phyloP scores from a whole-genome alignment of 2,888 invertebrate genomes.

The Biston betularia region DNA sequence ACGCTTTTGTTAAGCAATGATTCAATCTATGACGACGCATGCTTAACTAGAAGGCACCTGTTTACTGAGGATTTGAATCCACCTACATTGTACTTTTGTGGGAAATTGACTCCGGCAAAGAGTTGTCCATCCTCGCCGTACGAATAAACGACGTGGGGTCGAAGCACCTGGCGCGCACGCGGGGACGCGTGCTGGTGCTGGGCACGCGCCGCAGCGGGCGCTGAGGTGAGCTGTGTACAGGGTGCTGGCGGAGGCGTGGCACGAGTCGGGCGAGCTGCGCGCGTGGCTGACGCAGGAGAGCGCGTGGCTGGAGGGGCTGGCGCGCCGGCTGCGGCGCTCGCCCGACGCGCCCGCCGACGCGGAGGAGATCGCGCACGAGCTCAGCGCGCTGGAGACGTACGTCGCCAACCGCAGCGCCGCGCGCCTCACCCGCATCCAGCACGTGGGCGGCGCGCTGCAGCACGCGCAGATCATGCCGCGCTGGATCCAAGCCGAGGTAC shows the following conservation, averaged over 20 bases:
- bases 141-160: too few relatives aligned
- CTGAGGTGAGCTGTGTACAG: slow-evolving; percentile 55
- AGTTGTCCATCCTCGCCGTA: too few relatives aligned
- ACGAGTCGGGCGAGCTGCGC: slow-evolving; percentile 91
- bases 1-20: too few relatives aligned
- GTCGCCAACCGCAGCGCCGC: slow-evolving; percentile 90
- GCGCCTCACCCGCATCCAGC: slow-evolving; percentile 89
- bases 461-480: slow-evolving; percentile 91
- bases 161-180: not conserved
- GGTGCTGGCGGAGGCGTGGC: slow-evolving; percentile 90
- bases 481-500: slow-evolving; percentile 88
- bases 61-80: too few relatives aligned
- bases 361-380: slow-evolving; percentile 96
- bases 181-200: not conserved
- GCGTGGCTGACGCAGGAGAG: slow-evolving; percentile 91
- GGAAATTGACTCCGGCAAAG: too few relatives aligned
- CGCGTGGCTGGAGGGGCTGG: slow-evolving; percentile 93
- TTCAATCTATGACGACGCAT: too few relatives aligned
- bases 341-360: slow-evolving; percentile 93
- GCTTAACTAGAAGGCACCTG: too few relatives aligned
- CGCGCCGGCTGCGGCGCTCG: slow-evolving; percentile 90
- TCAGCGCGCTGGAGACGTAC: slow-evolving; percentile 90
- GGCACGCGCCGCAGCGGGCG: too few relatives aligned
- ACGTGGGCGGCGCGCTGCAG: slow-evolving; percentile 83
- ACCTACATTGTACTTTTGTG: too few relatives aligned